Base-by-base conservation (phyloP, 2,888 invertebrate species). In the Orgyia antiqua region DNA sequence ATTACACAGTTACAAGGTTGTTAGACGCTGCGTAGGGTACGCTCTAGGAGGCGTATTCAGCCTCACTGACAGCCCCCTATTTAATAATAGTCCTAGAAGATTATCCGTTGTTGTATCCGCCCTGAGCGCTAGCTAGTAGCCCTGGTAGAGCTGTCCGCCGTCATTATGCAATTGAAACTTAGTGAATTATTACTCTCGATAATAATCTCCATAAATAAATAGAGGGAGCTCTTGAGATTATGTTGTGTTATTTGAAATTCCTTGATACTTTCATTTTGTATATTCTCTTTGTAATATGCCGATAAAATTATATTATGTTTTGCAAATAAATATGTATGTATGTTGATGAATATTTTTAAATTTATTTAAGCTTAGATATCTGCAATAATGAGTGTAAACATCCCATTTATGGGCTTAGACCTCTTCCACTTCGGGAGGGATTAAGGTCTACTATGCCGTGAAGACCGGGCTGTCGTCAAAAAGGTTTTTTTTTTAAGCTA, bases 111-210 rank as follows among this genome's bases (percentile, higher is more conserved):
- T 38, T 29, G 64, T 67, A 74, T 76, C 71, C 76, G 82, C 78
- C 79, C 67, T 58, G 67, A 77, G 78, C 59, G 41, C 39, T 50
- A 39, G 45, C 49, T 39, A 43, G 44, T 39, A 40, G 49, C 51
- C 58, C 65, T 79, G 65, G 82, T 80, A 80, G 79, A 73, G 58
- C 64, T 73, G 78, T 78, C 78, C 58, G 74, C 76, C 74, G 62
- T 80, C 79, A 84, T 86, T 84, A 86, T 78, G 84, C 86, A 84
- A 86, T 86, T 86, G 86, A 86, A 86, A 80, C 78, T 84, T 83
- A 79, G 78, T 84, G 86, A 86, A 82, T 79, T 84, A 86, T 84
- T 77, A 84, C 79, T 69, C 75, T 76, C 71, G 79, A 80, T 84
- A 77, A 82, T 79, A 78, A 80, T 83, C 80, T 76, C 52, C 69